phyloP scores from a whole-genome alignment of 1,140 invertebrate genomes.

The Sitodiplosis mosellana region DNA sequence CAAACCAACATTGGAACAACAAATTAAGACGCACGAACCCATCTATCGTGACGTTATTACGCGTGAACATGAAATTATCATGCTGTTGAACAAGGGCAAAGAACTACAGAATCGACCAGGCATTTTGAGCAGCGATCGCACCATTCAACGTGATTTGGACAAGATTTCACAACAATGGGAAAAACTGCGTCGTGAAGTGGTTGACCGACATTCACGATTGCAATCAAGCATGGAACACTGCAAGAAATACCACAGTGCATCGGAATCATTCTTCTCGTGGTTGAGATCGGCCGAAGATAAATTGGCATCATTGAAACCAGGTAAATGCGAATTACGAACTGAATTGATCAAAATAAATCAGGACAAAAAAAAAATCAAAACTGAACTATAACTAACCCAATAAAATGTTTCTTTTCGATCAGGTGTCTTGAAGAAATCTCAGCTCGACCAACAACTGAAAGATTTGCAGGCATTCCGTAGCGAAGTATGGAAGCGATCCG shows the following conservation, averaged over 20 bases:
- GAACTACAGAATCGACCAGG: slow-evolving; percentile 45
- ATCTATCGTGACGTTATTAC: slow-evolving; percentile 73
- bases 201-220: slow-evolving; percentile 65
- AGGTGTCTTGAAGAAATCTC: slow-evolving; percentile 65
- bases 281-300: slow-evolving; percentile 71
- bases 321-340: too few relatives aligned
- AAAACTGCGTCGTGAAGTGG: slow-evolving; percentile 64
- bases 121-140: slow-evolving; percentile 30
- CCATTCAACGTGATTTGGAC: slow-evolving; percentile 53
- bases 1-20: slow-evolving; percentile 60
- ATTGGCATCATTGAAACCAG: slow-evolving; percentile 55
- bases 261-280: slow-evolving; percentile 79
- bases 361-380: too few relatives aligned
- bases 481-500: slow-evolving; percentile 77
- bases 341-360: too few relatives aligned
- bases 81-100: slow-evolving; percentile 80
- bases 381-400: too few relatives aligned
- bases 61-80: slow-evolving; percentile 84
- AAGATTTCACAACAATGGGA: slow-evolving; percentile 81
- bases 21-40: slow-evolving; percentile 73
- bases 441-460: slow-evolving; percentile 74
- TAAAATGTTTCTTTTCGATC: too few relatives aligned
- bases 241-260: slow-evolving; percentile 67
- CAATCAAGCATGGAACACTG: slow-evolving; percentile 85
- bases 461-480: slow-evolving; percentile 81